A percentile compares a stretch with the other conserved stretches of the same genome.
These are phyloP conservation scores for Acrocephalus arundinaceus DNA, from an alignment of 2,113 vertebrate species.

Conservation along the genomic window DNA sequence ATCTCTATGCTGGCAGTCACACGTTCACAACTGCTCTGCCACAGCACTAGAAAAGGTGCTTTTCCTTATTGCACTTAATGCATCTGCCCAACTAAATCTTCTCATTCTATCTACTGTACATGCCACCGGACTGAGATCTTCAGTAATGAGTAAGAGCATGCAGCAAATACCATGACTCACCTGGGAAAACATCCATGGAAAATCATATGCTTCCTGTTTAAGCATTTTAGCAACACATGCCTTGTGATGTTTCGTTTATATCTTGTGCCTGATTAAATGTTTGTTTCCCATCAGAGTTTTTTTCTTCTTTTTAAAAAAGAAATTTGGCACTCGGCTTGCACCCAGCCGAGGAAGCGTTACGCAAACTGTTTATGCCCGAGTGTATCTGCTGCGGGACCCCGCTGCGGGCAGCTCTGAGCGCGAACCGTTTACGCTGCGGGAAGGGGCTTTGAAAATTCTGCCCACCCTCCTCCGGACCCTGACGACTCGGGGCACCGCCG, in stretches of 20 bases:
- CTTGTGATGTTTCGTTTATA: conserved; percentile 56
- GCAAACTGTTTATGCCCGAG: conserved; percentile 7
- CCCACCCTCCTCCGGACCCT: neutral
- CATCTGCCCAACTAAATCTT: neutral
- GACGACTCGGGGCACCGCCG: neutral
- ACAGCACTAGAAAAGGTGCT: neutral
- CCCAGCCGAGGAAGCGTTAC: neutral
- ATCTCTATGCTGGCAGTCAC: neutral
- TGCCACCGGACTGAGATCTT: neutral
- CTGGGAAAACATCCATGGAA: conserved; percentile 72
- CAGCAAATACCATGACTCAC: conserved; percentile 70
- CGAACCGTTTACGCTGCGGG: neutral
- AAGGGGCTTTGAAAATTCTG: neutral
- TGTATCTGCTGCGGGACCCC: neutral
- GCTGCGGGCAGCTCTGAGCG: neutral
- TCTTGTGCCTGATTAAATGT: conserved; percentile 5
- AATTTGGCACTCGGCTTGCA: neutral
- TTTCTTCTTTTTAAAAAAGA: neutral
- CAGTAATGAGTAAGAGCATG: conserved; percentile 52
- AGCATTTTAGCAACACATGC: conserved; percentile 62
- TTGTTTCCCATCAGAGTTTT: neutral
- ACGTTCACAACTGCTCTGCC: neutral
- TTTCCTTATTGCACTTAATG: neutral
- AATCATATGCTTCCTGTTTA: conserved; percentile 70
- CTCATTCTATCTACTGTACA: neutral